These are phyloP conservation scores for Oceanites oceanicus DNA, from an alignment of 2,113 vertebrate genomes.

Conservation along the genomic window DNA sequence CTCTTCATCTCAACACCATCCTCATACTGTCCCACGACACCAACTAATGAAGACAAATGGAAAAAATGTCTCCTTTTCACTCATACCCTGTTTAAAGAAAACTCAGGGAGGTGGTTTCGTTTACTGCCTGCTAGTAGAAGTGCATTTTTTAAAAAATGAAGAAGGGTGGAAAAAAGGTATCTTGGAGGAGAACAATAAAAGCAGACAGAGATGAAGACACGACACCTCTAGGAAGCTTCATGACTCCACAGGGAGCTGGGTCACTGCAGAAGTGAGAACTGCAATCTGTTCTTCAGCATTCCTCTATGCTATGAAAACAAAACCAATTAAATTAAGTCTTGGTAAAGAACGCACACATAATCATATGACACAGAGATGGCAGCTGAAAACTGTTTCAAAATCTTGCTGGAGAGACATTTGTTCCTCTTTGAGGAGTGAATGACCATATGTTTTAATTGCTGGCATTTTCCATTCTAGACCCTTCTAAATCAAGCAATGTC, in stretches of 20 bases:
- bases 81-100: background rate
- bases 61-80: background rate
- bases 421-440: background rate
- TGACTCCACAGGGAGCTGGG: background rate
- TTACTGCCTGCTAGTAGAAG: background rate
- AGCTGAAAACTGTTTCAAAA: background rate
- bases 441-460: background rate
- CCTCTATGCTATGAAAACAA: background rate
- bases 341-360: background rate
- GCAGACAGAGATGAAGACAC: background rate
- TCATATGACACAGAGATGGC: background rate
- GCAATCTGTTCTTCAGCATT: background rate
- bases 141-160: background rate
- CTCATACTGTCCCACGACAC: background rate
- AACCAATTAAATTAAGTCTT: background rate
- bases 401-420: background rate
- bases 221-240: background rate
- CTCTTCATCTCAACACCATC: background rate
- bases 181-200: background rate
- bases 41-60: background rate
- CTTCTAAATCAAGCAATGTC: background rate
- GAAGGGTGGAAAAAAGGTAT: background rate
- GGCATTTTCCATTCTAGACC: background rate
- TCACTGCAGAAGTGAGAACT: background rate
- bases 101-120: fast-evolving